A percentile compares a stretch with the other conserved stretches of the same genome.
These are phyloP conservation scores for Coleophora flavipennella DNA, from an alignment of 2,888 invertebrate species.

Conservation along the genomic window DNA sequence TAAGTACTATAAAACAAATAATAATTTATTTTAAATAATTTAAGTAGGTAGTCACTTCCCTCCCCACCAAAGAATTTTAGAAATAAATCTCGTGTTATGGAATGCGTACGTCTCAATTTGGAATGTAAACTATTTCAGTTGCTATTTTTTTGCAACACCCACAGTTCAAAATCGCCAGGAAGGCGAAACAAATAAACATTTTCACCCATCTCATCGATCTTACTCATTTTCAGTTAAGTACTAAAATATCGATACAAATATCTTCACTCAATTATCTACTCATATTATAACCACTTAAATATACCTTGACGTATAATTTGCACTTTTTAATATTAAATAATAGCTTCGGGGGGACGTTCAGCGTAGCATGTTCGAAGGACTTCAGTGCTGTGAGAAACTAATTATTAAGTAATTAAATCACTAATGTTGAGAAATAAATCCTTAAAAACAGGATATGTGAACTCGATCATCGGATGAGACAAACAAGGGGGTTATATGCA, in stretches of 20 bases:
- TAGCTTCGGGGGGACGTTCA: constrained; percentile 69
- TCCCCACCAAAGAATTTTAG: constrained; percentile 52
- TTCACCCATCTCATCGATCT: constrained; percentile 27
- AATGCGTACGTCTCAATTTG: constrained; percentile 46
- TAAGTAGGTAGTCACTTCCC: constrained; percentile 48
- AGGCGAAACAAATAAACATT: constrained; percentile 21
- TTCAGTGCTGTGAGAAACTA: constrained; percentile 23
- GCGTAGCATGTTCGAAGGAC: constrained; percentile 63
- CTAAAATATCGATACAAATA: constrained; percentile 66
- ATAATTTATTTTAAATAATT: constrained; percentile 35
- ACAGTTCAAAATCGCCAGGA: constrained; percentile 20
- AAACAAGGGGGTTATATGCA: too few species aligned
- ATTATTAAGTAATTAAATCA: neutral
- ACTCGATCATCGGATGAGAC: too few species aligned
- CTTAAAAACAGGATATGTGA: too few species aligned
- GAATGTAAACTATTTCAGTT: constrained; percentile 36
- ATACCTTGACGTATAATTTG: constrained; percentile 59
- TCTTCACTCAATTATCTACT: constrained; percentile 52
- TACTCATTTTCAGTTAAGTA: constrained; percentile 51
- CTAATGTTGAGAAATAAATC: too few species aligned
- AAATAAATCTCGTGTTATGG: constrained; percentile 40
- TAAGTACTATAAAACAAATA: constrained; percentile 54
- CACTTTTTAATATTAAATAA: constrained; percentile 45
- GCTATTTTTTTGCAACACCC: constrained; percentile 17
- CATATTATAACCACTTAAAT: constrained; percentile 39